Conservation (phyloP, 2,797 vertebrate genomes). For the Notolabrus celidotus region DNA sequence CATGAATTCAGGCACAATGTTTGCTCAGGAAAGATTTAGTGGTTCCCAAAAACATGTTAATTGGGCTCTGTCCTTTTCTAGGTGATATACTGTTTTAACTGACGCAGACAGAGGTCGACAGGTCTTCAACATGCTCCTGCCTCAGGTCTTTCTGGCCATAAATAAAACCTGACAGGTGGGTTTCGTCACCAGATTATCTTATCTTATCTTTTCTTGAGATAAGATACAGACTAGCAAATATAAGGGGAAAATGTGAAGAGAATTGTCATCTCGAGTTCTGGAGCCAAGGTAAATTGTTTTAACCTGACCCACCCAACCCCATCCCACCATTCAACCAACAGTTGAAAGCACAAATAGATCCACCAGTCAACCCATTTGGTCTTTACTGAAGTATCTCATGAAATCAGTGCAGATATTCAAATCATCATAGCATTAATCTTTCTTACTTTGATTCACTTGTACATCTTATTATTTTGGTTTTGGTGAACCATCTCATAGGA, state of each 20-base stretch:
- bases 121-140: conserved; percentile 9
- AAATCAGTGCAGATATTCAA: too few relatives aligned
- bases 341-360: too few relatives aligned
- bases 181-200: conserved; percentile 4
- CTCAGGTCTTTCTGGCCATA: conserved; percentile 19
- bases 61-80: conserved; percentile 68
- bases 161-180: conserved; percentile 19
- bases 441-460: too few relatives aligned
- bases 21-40: conserved; percentile 78
- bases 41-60: conserved; percentile 80
- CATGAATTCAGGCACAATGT: conserved; percentile 65
- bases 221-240: not conserved
- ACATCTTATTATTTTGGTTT: too few relatives aligned
- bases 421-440: too few relatives aligned
- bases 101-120: conserved; percentile 37
- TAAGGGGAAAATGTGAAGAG: not conserved
- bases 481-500: too few relatives aligned
- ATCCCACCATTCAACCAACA: too few relatives aligned
- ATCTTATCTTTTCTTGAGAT: not conserved
- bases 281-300: not conserved
- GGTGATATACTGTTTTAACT: conserved; percentile 70
- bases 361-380: too few relatives aligned
- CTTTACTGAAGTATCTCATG: too few relatives aligned
- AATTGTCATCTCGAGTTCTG: not conserved
- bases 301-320: not conserved